These are phyloP conservation scores for Pelobates cultripes DNA, from an alignment of 2,797 vertebrate genomes.

Conservation along the genomic window DNA sequence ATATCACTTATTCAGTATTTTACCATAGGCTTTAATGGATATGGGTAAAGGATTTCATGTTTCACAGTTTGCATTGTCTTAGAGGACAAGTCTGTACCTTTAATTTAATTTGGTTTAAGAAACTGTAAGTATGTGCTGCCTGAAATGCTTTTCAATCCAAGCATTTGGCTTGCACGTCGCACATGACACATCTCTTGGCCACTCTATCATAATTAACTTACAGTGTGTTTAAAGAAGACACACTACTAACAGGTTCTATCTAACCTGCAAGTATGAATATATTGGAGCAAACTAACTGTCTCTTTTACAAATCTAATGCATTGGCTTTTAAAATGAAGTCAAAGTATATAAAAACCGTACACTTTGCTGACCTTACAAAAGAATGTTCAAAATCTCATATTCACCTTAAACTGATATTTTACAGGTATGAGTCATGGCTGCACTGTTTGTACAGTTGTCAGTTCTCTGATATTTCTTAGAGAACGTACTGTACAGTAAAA, in stretches of 20 bases:
- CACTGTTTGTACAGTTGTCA: neutral
- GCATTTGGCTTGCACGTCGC: neutral
- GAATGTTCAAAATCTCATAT: neutral
- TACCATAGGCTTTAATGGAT: too few species aligned
- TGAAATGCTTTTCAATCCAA: neutral
- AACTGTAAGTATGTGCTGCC: neutral
- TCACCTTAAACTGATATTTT: neutral
- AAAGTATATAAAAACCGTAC: too few species aligned
- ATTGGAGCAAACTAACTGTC: too few species aligned
- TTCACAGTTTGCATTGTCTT: too few species aligned
- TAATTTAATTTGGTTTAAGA: too few species aligned
- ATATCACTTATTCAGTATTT: too few species aligned
- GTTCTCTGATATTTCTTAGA: constrained; percentile 3
- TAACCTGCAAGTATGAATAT: too few species aligned
- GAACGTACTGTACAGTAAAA: constrained; percentile 30
- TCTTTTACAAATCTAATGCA: too few species aligned
- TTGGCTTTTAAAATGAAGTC: too few species aligned
- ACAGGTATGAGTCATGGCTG: neutral
- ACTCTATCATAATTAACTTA: neutral
- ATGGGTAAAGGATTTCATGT: too few species aligned
- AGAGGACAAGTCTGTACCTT: too few species aligned
- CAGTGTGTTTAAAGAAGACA: neutral
- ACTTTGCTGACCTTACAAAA: neutral
- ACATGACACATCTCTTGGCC: neutral
- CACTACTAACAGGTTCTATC: too few species aligned